These are phyloP conservation scores for Pygmarrhopalites habei DNA, from an alignment of 1,140 invertebrate genomes.

Conservation along the genomic window DNA sequence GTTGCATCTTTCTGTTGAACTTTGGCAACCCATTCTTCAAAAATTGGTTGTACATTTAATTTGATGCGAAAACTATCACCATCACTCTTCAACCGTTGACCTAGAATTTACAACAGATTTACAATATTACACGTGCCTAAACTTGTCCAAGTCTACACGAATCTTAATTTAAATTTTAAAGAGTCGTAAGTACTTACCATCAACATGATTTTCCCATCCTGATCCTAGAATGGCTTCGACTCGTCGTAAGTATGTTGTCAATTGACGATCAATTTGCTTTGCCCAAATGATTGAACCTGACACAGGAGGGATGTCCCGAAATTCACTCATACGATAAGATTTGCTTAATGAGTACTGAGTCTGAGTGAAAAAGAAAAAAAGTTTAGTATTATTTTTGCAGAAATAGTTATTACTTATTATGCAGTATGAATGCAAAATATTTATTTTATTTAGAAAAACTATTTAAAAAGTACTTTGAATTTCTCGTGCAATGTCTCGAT, in stretches of 20 bases:
- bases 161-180: too few relatives aligned
- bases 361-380: too few relatives aligned
- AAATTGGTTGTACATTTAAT: slow-evolving; percentile 90
- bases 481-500: slow-evolving; percentile 96
- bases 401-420: too few relatives aligned
- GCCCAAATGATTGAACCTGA: slow-evolving; percentile 98
- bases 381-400: too few relatives aligned
- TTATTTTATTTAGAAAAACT: background rate
- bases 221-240: slow-evolving; percentile 97
- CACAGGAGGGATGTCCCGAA: slow-evolving; percentile 89
- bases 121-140: too few relatives aligned
- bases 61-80: slow-evolving; percentile 95
- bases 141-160: too few relatives aligned
- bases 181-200: too few relatives aligned
- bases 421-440: slow-evolving; percentile 24
- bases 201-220: slow-evolving; percentile 98
- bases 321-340: slow-evolving; percentile 79
- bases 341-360: slow-evolving; percentile 89
- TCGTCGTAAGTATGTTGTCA: slow-evolving; percentile 91
- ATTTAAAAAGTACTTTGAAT: slow-evolving; percentile 84
- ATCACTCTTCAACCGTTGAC: slow-evolving; percentile 94
- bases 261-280: slow-evolving; percentile 93
- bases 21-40: slow-evolving; percentile 94
- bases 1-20: slow-evolving; percentile 91
- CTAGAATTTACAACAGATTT: slow-evolving; percentile 1